Base-by-base conservation (phyloP, 2,888 invertebrate species). In the Poecilobothrus nobilitatus region DNA sequence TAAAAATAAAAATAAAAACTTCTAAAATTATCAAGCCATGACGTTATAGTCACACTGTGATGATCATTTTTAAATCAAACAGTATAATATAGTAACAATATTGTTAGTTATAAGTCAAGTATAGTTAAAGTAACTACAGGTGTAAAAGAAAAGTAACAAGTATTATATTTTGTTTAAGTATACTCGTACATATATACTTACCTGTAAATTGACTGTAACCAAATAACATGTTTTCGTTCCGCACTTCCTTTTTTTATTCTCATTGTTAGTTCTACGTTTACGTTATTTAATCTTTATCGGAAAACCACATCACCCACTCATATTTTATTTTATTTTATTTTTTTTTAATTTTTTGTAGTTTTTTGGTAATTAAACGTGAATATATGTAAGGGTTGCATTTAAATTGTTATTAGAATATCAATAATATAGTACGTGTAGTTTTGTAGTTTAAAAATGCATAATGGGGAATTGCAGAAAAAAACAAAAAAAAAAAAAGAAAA, bases 301-400 rank as follows among this genome's bases (percentile, higher is more conserved):
- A 53, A 53, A 53, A 53, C 53, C 53, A 53, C 53, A 53, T 53
- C 53, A 53, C 53, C 53, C 53, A 53, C 53, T 53, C 27, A 27
- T 27, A 27, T 10, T 37, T 3, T 37, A 37, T 37, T 37, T 37
- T 37, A 37, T 37, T 8, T n/a, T n/a, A n/a, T n/a, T n/a, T n/a
- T n/a, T n/a, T n/a, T n/a, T n/a, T n/a, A n/a, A 37, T 3, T 37
- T 10, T 8, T 3, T 37, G 2, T 12, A 37, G 12, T 37, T 10
- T 37, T 10, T 37, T 27, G 27, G 27, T 27, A 5, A 27, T 27
- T 37, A 37, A 10, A 37, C 12, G 37, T 37, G 7, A 3, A 37
- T 37, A 37, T 37, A 37, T 12, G 37, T 10, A 37, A 37, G 37
- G 12, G 12, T 37, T 10, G 37, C 8, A 37, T 37, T 37, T 37